Conservation (phyloP, 2,113 vertebrate species). For the Microtus richardsoni region DNA sequence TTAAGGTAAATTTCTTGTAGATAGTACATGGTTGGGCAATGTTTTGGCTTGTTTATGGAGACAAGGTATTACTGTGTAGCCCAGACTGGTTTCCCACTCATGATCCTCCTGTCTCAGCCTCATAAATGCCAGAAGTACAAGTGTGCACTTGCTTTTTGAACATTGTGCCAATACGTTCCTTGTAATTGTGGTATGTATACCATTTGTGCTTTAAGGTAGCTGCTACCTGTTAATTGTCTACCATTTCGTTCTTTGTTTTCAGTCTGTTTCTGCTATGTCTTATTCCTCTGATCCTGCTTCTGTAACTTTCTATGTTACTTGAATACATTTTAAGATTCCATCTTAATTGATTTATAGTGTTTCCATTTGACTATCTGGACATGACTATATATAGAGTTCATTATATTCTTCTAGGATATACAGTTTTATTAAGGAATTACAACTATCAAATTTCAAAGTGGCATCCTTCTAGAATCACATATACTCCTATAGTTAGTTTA, state of each 20-base stretch:
- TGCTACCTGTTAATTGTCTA: background rate
- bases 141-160: too few relatives aligned
- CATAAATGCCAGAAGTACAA: too few relatives aligned
- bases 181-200: background rate
- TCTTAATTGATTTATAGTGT: background rate
- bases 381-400: background rate
- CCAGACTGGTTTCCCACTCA: background rate
- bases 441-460: slow-evolving; percentile 46
- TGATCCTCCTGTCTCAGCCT: too few relatives aligned
- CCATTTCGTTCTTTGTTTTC: background rate
- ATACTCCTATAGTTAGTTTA: slow-evolving; percentile 20
- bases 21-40: background rate
- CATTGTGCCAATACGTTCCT: too few relatives aligned
- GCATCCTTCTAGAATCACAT: background rate
- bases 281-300: background rate
- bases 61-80: background rate
- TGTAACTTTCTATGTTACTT: background rate
- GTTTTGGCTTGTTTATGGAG: background rate
- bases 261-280: background rate
- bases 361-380: background rate
- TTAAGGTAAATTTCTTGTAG: background rate
- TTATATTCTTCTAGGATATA: background rate
- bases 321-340: background rate
- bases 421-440: slow-evolving; percentile 19
- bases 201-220: background rate